A percentile compares a stretch with the other conserved stretches of the same genome.
Conservation (phyloP, 2,888 invertebrate genomes). For the Meganola albula region DNA sequence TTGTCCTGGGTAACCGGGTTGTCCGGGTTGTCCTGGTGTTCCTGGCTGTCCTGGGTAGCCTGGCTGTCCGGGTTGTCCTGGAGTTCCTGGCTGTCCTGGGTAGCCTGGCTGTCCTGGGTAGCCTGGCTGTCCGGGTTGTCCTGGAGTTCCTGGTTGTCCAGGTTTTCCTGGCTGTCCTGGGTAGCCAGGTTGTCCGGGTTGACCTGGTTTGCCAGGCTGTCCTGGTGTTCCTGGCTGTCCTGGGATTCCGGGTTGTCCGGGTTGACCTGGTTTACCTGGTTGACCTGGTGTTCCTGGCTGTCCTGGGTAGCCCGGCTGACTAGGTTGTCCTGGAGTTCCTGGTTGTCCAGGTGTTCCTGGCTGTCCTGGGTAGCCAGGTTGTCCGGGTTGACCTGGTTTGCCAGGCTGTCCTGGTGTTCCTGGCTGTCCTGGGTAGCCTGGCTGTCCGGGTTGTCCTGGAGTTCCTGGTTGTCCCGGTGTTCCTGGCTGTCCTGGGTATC, state of each 20-base stretch:
- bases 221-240: constrained; percentile 8
- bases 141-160: constrained; percentile 4
- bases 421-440: constrained; percentile 2
- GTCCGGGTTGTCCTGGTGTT: constrained; percentile 6
- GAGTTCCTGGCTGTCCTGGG: constrained; percentile 6
- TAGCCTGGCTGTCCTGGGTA: constrained; percentile 5
- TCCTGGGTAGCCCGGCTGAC: constrained; percentile 2
- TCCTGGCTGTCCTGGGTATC: constrained; percentile 2
- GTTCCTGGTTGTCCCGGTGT: constrained; percentile 1
- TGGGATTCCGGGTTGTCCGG: constrained; percentile 8
- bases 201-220: constrained; percentile 3
- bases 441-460: constrained; percentile 3
- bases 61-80: constrained; percentile 6
- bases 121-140: constrained; percentile 1
- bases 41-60: constrained; percentile 8
- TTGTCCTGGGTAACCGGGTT: constrained; percentile 8
- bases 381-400: constrained; percentile 3
- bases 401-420: constrained; percentile 6
- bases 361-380: constrained; percentile 5
- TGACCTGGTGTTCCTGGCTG: constrained; percentile 5
- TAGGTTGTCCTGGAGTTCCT: constrained; percentile 3
- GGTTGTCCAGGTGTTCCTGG: constrained; percentile 5
- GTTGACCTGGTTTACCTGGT: constrained; percentile 8
- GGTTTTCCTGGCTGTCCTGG: constrained; percentile 8
- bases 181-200: constrained; percentile 2